Evolutionary conservation across 2,113 vertebrate species (phyloP).

Genomic region (Synchiropus splendidus): DNA sequence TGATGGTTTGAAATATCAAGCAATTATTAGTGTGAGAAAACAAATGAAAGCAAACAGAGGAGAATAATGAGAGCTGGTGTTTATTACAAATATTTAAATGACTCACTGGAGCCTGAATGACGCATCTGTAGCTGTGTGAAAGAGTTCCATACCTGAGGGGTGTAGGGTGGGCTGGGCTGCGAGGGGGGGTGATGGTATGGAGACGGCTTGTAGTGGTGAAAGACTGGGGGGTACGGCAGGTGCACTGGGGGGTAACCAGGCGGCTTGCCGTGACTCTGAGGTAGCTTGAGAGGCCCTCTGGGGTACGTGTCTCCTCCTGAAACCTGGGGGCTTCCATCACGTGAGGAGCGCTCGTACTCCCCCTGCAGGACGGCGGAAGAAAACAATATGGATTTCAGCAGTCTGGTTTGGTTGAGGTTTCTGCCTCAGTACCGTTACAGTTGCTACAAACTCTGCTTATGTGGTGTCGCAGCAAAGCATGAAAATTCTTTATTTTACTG

Average conservation of each 20-base stretch:
- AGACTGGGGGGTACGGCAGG: conserved; percentile 82
- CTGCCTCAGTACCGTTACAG: too few species aligned
- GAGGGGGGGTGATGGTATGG: conserved; percentile 80
- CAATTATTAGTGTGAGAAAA: too few species aligned
- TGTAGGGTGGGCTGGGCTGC: conserved; percentile 84
- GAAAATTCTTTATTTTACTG: too few species aligned
- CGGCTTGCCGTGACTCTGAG: conserved; percentile 85
- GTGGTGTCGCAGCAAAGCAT: too few species aligned
- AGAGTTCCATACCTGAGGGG: conserved; percentile 69
- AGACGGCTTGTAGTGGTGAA: conserved; percentile 84
- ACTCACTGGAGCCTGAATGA: background rate
- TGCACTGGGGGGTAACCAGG: conserved; percentile 74
- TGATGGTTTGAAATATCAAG: too few species aligned
- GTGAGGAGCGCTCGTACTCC: conserved; percentile 83
- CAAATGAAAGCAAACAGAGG: too few species aligned
- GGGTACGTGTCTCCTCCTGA: conserved; percentile 84
- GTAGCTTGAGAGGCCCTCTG: conserved; percentile 86
- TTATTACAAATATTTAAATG: too few species aligned
- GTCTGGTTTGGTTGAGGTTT: too few species aligned
- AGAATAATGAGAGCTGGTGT: too few species aligned
- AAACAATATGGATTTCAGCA: too few species aligned
- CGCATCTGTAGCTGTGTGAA: background rate
- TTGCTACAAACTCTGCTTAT: too few species aligned
- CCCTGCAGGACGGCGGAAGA: conserved; percentile 57
- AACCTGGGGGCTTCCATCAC: conserved; percentile 79